Conservation (phyloP, 2,888 invertebrate genomes). For the Platypus cylindrus region DNA sequence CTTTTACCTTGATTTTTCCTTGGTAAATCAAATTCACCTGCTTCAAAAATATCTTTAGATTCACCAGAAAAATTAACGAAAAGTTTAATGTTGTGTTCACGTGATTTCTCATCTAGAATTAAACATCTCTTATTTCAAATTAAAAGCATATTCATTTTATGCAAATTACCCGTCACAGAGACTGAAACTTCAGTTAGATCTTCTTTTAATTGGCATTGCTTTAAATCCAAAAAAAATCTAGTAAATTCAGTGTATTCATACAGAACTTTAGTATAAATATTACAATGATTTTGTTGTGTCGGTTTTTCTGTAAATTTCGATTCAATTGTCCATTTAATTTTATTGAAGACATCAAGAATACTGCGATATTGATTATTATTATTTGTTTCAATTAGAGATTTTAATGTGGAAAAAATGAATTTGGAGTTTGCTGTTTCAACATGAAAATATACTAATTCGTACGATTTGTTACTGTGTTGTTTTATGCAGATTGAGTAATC, state of each 20-base stretch:
- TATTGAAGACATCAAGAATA: conserved; percentile 20
- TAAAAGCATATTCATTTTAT: too few relatives aligned
- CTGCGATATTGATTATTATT: neutral
- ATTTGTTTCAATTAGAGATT: neutral
- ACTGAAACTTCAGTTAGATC: conserved; percentile 20
- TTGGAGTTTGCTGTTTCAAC: conserved; percentile 1
- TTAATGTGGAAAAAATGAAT: neutral
- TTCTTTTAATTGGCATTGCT: conserved; percentile 17
- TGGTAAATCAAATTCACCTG: conserved; percentile 25
- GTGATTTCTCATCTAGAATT: conserved; percentile 19
- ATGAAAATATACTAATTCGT: neutral
- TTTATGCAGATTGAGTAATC: conserved; percentile 20
- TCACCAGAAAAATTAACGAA: conserved; percentile 19
- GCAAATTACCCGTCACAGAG: conserved; percentile 7
- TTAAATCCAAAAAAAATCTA: conserved; percentile 23
- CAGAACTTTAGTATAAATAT: conserved; percentile 19
- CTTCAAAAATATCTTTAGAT: conserved; percentile 20
- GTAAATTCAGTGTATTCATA: conserved; percentile 25
- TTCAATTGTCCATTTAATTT: conserved; percentile 16
- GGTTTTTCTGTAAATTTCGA: too few relatives aligned
- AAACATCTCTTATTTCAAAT: conserved; percentile 8
- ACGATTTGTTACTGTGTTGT: too few relatives aligned
- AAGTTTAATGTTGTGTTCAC: conserved; percentile 22
- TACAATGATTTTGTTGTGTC: conserved; percentile 15
- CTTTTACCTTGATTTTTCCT: conserved; percentile 10